A percentile compares a stretch with the other conserved stretches of the same genome.
phyloP scores from a whole-genome alignment of 2,888 invertebrate species.

The Phyto melanocephala region DNA sequence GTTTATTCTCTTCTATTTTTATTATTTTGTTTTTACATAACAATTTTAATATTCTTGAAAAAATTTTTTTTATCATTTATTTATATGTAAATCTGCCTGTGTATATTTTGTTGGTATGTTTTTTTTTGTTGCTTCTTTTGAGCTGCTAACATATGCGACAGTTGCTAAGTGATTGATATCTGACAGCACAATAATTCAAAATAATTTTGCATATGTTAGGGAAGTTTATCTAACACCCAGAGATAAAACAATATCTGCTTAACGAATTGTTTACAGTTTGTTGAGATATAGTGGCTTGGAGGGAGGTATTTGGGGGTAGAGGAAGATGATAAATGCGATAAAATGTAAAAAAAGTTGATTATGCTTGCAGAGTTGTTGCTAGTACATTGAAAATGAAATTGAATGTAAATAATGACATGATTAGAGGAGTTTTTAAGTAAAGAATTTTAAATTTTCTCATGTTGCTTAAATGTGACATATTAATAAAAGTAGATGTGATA shows the following conservation, averaged over 20 bases:
- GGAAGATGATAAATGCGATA: not conserved
- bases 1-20: not conserved
- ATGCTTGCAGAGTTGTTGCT: not conserved
- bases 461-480: not conserved
- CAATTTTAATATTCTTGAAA: slow-evolving; percentile 23
- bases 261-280: not conserved
- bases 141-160: slow-evolving; percentile 71
- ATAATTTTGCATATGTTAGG: slow-evolving; percentile 47
- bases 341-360: not conserved
- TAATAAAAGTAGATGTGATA: not conserved
- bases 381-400: not conserved
- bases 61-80: not conserved
- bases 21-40: not conserved
- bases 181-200: slow-evolving; percentile 75
- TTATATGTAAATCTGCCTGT: not conserved
- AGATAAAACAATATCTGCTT: not conserved
- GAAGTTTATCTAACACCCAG: slow-evolving; percentile 31
- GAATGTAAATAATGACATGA: not conserved
- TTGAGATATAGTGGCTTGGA: not conserved
- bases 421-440: not conserved
- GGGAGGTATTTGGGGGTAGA: not conserved
- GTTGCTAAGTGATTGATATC: slow-evolving; percentile 75
- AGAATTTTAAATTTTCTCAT: not conserved
- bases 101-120: not conserved
- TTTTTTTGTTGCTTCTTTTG: slow-evolving; percentile 40